Evolutionary conservation across 64 coral and sea anemone species (phyloP).

Genomic region (Cladopsammia gracilis): DNA sequence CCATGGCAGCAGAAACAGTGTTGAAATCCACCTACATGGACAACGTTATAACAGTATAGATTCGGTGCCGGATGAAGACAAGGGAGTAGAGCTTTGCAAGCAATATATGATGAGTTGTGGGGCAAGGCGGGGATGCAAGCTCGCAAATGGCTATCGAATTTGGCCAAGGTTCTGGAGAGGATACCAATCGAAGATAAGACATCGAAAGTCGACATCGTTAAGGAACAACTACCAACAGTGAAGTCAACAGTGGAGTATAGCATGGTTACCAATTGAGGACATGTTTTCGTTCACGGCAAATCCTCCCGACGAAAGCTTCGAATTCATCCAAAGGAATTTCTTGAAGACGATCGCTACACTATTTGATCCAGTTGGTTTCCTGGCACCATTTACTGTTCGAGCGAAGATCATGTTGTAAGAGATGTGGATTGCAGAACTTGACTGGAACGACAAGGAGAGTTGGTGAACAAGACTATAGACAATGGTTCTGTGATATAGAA

Average conservation of each 20-base stretch:
- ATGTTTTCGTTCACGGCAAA: constrained; percentile 73
- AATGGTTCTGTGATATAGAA: constrained; percentile 67
- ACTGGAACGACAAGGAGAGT: constrained; percentile 67
- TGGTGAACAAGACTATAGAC: constrained; percentile 37
- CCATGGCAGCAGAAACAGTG: constrained; percentile 79
- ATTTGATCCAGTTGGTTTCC: constrained; percentile 67
- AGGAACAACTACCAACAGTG: constrained; percentile 63
- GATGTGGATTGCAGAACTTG: constrained; percentile 68
- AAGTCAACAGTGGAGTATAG: constrained; percentile 72
- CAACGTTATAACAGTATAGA: constrained; percentile 80
- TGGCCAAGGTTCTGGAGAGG: constrained; percentile 58
- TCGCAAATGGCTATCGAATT: constrained; percentile 82
- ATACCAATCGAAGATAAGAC: constrained; percentile 72
- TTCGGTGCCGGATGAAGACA: constrained; percentile 48
- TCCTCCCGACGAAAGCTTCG: constrained; percentile 20
- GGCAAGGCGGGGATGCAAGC: constrained; percentile 77
- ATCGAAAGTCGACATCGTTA: constrained; percentile 57
- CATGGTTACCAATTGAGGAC: constrained; percentile 73
- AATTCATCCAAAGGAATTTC: constrained; percentile 66
- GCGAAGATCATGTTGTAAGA: constrained; percentile 77
- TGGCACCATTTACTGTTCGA: constrained; percentile 48
- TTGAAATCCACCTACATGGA: constrained; percentile 80
- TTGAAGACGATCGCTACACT: constrained; percentile 63
- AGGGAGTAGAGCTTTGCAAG: constrained; percentile 58
- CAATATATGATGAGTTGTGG: constrained; percentile 48